These are phyloP conservation scores for Erannis defoliaria DNA, from an alignment of 2,888 invertebrate genomes.

Conservation along the genomic window DNA sequence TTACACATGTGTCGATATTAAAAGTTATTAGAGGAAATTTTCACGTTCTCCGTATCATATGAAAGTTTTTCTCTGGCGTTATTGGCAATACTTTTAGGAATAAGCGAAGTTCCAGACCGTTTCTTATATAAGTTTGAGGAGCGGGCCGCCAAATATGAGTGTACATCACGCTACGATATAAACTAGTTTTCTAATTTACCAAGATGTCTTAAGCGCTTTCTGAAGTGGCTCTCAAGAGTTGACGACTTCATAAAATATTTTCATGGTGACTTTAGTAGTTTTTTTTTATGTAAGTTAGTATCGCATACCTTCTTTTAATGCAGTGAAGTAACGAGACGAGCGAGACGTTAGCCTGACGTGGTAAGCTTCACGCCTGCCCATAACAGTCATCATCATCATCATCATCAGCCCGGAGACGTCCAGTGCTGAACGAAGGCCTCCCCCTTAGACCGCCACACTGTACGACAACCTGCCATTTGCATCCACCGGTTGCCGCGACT, in stretches of 20 bases:
- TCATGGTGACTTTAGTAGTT: background rate
- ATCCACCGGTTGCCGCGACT: too few relatives aligned
- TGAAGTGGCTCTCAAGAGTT: background rate
- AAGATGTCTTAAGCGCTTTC: conserved; percentile 7
- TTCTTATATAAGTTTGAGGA: conserved; percentile 28
- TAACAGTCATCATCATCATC: too few relatives aligned
- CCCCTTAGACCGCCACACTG: too few relatives aligned
- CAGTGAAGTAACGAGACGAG: too few relatives aligned
- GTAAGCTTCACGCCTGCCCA: too few relatives aligned
- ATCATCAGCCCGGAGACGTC: too few relatives aligned
- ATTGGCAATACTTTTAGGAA: conserved; percentile 29
- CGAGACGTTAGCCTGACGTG: too few relatives aligned
- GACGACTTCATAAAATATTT: conserved; percentile 17
- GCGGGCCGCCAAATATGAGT: conserved; percentile 22
- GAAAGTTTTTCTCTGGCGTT: conserved; percentile 19
- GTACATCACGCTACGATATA: conserved; percentile 25
- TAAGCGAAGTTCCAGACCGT: conserved; percentile 13
- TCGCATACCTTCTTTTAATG: background rate
- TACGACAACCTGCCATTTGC: too few relatives aligned
- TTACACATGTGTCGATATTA: conserved; percentile 29
- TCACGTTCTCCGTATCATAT: conserved; percentile 21
- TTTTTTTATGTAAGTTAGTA: background rate
- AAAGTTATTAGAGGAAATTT: conserved; percentile 26
- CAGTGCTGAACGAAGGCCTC: too few relatives aligned
- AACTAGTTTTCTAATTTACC: conserved; percentile 40